Percentiles rank a stretch among this genome's conserved stretches.
Evolutionary conservation across 2,113 vertebrate species (phyloP).

Genomic region (Vulpes ferrilata): DNA sequence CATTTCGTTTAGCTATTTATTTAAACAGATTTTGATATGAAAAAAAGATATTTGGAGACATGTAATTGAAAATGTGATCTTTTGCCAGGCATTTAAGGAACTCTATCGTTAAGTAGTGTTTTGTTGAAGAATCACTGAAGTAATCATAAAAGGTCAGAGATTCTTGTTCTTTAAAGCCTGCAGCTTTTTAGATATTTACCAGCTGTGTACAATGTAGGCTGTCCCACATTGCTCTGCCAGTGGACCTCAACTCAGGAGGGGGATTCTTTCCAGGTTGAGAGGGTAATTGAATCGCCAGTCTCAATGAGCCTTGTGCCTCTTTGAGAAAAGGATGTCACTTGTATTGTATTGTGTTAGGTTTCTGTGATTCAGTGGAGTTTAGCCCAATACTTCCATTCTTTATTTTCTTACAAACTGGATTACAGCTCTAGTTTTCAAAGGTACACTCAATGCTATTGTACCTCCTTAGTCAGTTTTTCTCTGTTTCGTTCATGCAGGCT

Average conservation of each 20-base stretch:
- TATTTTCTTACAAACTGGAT: constrained; percentile 85
- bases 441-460: constrained; percentile 80
- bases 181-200: constrained; percentile 83
- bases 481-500: constrained; percentile 26
- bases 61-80: constrained; percentile 68
- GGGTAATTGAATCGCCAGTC: constrained; percentile 87
- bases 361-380: constrained; percentile 79
- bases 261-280: constrained; percentile 82
- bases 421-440: constrained; percentile 82
- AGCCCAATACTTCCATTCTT: constrained; percentile 82
- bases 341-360: constrained; percentile 76
- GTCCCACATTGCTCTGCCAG: constrained; percentile 60
- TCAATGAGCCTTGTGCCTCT: constrained; percentile 83
- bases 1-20: not conserved
- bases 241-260: constrained; percentile 73
- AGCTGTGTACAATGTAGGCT: constrained; percentile 71
- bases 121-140: constrained; percentile 72
- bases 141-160: constrained; percentile 85
- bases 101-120: constrained; percentile 70
- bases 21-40: constrained; percentile 78
- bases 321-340: constrained; percentile 83
- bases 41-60: constrained; percentile 66
- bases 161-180: constrained; percentile 83
- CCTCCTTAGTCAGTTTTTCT: constrained; percentile 73
- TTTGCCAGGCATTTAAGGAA: constrained; percentile 79